These are phyloP conservation scores for Colius striatus DNA, from an alignment of 2,113 vertebrate genomes.

Conservation along the genomic window DNA sequence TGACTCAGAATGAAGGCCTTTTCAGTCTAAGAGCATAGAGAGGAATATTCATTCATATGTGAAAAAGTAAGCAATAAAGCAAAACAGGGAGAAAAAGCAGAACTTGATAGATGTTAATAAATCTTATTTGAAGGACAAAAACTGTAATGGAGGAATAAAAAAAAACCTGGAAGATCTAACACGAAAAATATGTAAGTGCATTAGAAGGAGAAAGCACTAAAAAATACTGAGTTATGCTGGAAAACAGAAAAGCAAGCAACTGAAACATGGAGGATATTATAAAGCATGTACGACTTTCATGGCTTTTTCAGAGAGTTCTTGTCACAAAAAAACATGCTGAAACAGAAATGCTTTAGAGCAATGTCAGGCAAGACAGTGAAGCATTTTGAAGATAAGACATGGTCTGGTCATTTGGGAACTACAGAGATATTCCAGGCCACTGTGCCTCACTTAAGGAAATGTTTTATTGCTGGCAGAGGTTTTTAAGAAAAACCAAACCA, in stretches of 20 bases:
- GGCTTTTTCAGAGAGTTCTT: not conserved
- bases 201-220: not conserved
- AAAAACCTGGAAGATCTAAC: not conserved
- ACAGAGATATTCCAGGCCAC: not conserved
- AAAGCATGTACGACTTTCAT: not conserved
- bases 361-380: not conserved
- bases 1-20: not conserved
- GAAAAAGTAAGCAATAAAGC: not conserved
- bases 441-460: not conserved
- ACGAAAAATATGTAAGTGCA: not conserved
- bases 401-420: not conserved
- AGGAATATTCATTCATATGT: not conserved
- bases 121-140: not conserved
- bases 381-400: not conserved
- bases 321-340: not conserved
- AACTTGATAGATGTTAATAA: not conserved
- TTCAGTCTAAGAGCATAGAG: not conserved
- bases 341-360: not conserved
- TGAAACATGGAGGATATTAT: not conserved
- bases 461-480: not conserved
- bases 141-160: not conserved
- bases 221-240: not conserved
- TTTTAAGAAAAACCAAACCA: not conserved
- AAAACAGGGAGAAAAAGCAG: not conserved
- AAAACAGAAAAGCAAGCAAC: not conserved